Evolutionary conservation across 2,797 vertebrate species (phyloP).

Genomic region (Rhabdomys pumilio): DNA sequence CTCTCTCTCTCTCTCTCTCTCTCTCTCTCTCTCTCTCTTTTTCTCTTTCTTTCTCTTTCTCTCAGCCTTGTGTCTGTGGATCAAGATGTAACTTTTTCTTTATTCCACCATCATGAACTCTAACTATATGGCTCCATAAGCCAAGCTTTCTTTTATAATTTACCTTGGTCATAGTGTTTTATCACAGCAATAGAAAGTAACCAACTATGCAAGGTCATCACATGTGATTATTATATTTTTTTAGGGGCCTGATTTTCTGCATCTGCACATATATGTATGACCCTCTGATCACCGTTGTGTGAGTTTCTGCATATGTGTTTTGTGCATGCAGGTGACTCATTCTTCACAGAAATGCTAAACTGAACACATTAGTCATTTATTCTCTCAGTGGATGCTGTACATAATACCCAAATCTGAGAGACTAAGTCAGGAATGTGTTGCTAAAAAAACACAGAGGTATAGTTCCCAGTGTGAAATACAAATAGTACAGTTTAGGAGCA

Average conservation of each 20-base stretch:
- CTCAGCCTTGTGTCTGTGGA: not conserved
- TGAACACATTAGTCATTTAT: not conserved
- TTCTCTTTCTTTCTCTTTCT: not conserved
- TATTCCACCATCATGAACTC: not conserved
- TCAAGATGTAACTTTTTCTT: not conserved
- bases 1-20: too few relatives aligned
- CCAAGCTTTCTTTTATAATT: not conserved
- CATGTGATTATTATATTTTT: too few relatives aligned
- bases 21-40: not conserved
- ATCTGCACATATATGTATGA: not conserved
- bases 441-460: not conserved
- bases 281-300: not conserved
- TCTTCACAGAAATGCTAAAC: not conserved
- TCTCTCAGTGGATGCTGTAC: not conserved
- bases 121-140: not conserved
- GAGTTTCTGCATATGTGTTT: not conserved
- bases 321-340: not conserved
- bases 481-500: not conserved
- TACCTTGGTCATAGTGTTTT: not conserved
- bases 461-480: not conserved
- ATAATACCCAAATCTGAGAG: conserved; percentile 40
- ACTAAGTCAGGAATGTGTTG: conserved; percentile 14
- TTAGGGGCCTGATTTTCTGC: not conserved
- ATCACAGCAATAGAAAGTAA: not conserved
- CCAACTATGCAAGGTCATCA: not conserved